Conservation (phyloP, 2,888 invertebrate genomes). For the Adela reaumurella region DNA sequence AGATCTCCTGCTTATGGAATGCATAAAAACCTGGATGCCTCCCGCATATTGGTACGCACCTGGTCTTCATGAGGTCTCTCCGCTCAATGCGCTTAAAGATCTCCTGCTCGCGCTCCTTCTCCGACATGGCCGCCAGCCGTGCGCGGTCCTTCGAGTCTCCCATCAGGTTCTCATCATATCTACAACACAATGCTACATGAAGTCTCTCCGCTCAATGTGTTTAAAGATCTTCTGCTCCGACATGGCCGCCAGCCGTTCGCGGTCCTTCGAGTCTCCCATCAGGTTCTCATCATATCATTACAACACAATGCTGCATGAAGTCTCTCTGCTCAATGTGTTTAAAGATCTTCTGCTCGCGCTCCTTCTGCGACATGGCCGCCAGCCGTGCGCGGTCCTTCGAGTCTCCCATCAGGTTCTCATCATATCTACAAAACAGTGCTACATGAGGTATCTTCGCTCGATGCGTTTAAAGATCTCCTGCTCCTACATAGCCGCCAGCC, state of each 20-base stretch:
- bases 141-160: slow-evolving; percentile 95
- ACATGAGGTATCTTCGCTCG: slow-evolving; percentile 90
- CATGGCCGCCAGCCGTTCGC: too few species aligned
- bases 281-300: slow-evolving; percentile 92
- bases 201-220: too few species aligned
- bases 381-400: slow-evolving; percentile 79
- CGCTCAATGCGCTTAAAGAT: slow-evolving; percentile 95
- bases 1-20: too few species aligned
- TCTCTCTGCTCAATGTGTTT: too few species aligned
- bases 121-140: slow-evolving; percentile 86
- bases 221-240: too few species aligned
- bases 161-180: slow-evolving; percentile 93
- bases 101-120: slow-evolving; percentile 95
- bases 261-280: slow-evolving; percentile 96
- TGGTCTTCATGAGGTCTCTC: slow-evolving; percentile 88
- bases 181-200: too few species aligned
- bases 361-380: slow-evolving; percentile 85
- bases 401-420: slow-evolving; percentile 88
- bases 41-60: slow-evolving; percentile 48
- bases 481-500: slow-evolving; percentile 90
- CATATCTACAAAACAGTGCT: too few species aligned
- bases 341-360: slow-evolving; percentile 86
- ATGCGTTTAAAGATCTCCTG: slow-evolving; percentile 96
- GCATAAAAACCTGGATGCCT: too few species aligned
- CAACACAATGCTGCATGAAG: too few species aligned